Evolutionary conservation across 2,888 invertebrate species (phyloP).

Genomic region (Trachelus tabidus): DNA sequence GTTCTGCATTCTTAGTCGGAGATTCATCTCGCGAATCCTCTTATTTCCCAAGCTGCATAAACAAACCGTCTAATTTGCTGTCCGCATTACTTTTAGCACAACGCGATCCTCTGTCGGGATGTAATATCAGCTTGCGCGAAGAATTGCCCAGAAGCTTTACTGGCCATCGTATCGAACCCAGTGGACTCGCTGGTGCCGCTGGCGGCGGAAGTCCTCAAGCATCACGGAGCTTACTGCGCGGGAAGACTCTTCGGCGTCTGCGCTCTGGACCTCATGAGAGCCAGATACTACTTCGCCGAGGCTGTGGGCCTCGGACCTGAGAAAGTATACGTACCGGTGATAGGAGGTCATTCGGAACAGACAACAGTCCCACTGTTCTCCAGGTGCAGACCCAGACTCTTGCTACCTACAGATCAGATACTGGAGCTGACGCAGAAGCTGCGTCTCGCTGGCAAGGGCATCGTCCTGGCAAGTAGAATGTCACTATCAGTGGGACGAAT

Average conservation of each 20-base stretch:
- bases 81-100: constrained; percentile 2
- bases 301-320: constrained; percentile 1
- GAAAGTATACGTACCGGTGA: constrained; percentile 12
- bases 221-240: constrained; percentile 37
- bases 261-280: constrained; percentile 14
- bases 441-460: constrained; percentile 6
- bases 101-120: constrained; percentile 54
- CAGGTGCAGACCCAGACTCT: not conserved
- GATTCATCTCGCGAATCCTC: not conserved
- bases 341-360: constrained; percentile 13
- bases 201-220: constrained; percentile 8
- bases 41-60: not conserved
- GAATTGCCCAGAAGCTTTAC: constrained; percentile 22
- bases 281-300: not conserved
- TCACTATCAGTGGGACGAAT: not conserved
- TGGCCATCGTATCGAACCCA: constrained; percentile 26
- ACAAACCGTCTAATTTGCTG: not conserved
- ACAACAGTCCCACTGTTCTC: constrained; percentile 16
- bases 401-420: constrained; percentile 1
- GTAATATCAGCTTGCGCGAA: constrained; percentile 16
- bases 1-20: not conserved
- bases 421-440: constrained; percentile 7
- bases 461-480: constrained; percentile 3
- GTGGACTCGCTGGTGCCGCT: constrained; percentile 24
- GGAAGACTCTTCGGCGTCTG: constrained; percentile 12